A percentile compares a stretch with the other conserved stretches of the same genome.
These are phyloP conservation scores for Rhopalosiphum padi DNA, from an alignment of 1,140 invertebrate species.

Conservation along the genomic window DNA sequence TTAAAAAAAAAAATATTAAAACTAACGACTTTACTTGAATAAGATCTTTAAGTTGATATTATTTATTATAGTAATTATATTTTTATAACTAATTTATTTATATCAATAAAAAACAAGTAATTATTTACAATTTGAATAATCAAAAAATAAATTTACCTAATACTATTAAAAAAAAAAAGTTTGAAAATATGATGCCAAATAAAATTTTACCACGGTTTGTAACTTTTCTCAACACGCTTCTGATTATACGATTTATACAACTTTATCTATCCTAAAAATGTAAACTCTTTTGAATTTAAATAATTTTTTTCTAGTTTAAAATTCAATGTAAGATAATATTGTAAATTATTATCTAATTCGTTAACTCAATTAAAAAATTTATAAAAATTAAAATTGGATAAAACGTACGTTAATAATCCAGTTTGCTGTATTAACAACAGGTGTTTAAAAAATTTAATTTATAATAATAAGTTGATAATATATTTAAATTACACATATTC, in stretches of 20 bases:
- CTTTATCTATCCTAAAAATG: too few relatives aligned
- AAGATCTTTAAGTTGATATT: background rate
- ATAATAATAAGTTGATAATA: background rate
- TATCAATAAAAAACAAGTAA: background rate
- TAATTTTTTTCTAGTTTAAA: background rate
- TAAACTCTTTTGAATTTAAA: background rate
- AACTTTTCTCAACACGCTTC: too few relatives aligned
- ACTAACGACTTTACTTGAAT: background rate
- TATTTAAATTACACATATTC: background rate
- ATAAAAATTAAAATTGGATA: too few relatives aligned
- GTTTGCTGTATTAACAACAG: background rate
- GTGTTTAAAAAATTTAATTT: background rate
- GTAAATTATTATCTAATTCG: too few relatives aligned
- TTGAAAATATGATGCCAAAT: too few relatives aligned
- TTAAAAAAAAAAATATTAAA: background rate
- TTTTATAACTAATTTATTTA: background rate
- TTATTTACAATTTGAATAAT: background rate
- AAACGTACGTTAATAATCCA: background rate
- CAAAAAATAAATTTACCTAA: background rate
- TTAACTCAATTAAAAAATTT: too few relatives aligned
- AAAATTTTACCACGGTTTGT: too few relatives aligned
- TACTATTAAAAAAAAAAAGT: too few relatives aligned
- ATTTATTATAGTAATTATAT: background rate
- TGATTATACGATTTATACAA: too few relatives aligned
- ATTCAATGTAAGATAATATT: background rate